A percentile compares a stretch with the other conserved stretches of the same genome.
Evolutionary conservation across 2,797 vertebrate genomes (phyloP).

Genomic region (Bradypodion pumilum): DNA sequence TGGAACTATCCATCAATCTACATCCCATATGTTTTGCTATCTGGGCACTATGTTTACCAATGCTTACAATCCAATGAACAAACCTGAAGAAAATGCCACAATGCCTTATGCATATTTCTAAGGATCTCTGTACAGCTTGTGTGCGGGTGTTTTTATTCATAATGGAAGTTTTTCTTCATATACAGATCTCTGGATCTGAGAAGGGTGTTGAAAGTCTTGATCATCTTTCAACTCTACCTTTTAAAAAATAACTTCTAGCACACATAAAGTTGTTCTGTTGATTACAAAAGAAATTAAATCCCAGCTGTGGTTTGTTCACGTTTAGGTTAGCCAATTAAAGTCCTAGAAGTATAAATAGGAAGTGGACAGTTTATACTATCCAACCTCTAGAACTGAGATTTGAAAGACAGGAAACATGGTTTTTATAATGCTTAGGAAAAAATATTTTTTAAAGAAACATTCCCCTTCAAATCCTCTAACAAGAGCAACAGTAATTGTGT

Average conservation of each 20-base stretch:
- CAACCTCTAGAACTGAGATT: neutral
- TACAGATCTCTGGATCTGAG: neutral
- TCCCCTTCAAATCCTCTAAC: too few relatives aligned
- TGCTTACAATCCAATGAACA: neutral
- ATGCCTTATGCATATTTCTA: neutral
- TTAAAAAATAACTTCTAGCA: too few relatives aligned
- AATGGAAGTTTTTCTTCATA: neutral
- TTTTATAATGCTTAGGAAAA: too few relatives aligned
- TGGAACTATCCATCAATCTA: neutral
- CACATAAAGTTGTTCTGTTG: neutral
- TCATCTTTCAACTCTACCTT: neutral
- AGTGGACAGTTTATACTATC: neutral
- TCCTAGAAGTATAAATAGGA: neutral
- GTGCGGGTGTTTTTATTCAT: neutral
- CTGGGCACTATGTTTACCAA: neutral
- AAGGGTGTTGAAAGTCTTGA: neutral
- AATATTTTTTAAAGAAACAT: too few relatives aligned
- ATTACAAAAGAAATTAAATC: neutral
- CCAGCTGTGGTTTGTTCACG: neutral
- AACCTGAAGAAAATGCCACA: neutral
- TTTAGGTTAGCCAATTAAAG: neutral
- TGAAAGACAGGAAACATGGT: neutral
- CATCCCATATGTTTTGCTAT: slow-evolving; percentile 1
- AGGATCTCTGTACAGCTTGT: neutral
- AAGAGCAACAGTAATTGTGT: neutral